These are phyloP conservation scores for Chrysolina haemoptera DNA, from an alignment of 2,888 invertebrate species.

Conservation along the genomic window DNA sequence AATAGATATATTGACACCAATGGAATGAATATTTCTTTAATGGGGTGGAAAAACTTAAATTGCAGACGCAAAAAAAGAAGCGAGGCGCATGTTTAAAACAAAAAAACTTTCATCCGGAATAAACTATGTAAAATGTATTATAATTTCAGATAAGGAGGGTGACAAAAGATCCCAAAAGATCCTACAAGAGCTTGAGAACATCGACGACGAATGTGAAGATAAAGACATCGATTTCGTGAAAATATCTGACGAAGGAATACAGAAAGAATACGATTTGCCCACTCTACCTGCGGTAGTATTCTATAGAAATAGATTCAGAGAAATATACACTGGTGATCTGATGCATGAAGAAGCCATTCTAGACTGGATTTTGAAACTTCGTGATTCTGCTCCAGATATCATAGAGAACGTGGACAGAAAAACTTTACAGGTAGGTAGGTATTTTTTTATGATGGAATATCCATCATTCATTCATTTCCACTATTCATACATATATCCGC, in stretches of 20 bases:
- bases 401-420: constrained; percentile 94
- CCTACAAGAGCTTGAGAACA: constrained; percentile 90
- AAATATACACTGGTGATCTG: constrained; percentile 89
- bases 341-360: constrained; percentile 93
- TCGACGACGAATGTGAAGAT: constrained; percentile 94
- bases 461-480: not conserved
- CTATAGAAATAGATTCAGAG: constrained; percentile 90
- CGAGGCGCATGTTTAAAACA: not conserved
- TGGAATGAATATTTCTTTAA: too few species aligned
- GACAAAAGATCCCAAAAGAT: constrained; percentile 93
- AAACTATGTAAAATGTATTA: not conserved
- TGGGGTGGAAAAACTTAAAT: too few species aligned
- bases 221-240: constrained; percentile 93
- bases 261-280: constrained; percentile 89
- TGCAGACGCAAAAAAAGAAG: too few species aligned
- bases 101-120: not conserved
- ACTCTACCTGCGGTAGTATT: constrained; percentile 87
- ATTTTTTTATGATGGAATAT: constrained; percentile 28
- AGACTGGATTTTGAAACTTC: constrained; percentile 90
- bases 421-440: constrained; percentile 78
- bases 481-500: too few species aligned
- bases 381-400: constrained; percentile 88
- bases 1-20: too few species aligned
- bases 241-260: constrained; percentile 89
- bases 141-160: constrained; percentile 83